Conservation (phyloP, 2,113 vertebrate genomes). For the Prietella phreatophila region DNA sequence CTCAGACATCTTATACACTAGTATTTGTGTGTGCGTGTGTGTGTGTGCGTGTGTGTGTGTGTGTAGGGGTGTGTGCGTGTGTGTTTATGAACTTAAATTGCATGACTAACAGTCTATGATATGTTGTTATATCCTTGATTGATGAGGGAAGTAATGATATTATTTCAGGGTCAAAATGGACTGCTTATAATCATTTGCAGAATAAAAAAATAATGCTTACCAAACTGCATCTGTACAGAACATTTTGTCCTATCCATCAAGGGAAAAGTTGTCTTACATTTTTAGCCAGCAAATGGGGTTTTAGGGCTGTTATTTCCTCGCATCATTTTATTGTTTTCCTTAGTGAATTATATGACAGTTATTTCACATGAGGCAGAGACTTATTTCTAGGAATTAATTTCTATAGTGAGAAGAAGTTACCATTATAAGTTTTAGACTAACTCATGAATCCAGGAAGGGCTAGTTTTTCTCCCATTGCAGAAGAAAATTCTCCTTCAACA, state of each 20-base stretch:
- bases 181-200: not conserved
- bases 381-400: not conserved
- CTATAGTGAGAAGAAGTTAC: not conserved
- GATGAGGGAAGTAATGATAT: not conserved
- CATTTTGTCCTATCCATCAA: not conserved
- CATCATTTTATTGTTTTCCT: not conserved
- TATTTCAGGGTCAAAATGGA: not conserved
- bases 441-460: not conserved
- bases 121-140: not conserved
- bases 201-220: not conserved
- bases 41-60: constrained; percentile 2
- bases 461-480: not conserved
- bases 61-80: not conserved
- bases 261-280: not conserved
- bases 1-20: not conserved
- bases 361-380: not conserved
- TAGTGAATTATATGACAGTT: not conserved
- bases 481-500: not conserved
- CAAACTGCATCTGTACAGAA: not conserved
- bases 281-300: not conserved
- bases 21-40: not conserved
- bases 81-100: not conserved
- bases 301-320: not conserved
- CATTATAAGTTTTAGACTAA: not conserved
- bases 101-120: not conserved